A percentile compares a stretch with the other conserved stretches of the same genome.
phyloP scores from a whole-genome alignment of 2,888 invertebrate species.

The Nasonia oneida region DNA sequence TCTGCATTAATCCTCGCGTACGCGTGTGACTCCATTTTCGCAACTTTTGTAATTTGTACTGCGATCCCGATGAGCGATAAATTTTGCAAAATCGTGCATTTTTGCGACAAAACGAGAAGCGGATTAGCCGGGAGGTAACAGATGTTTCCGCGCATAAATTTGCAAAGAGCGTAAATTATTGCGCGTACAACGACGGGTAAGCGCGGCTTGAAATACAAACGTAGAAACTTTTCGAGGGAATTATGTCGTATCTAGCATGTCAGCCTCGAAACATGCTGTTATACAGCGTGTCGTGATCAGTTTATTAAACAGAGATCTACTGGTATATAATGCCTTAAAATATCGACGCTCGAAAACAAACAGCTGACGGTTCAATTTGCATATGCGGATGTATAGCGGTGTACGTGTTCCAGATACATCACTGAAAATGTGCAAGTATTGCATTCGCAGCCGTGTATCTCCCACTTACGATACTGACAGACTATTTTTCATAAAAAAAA shows the following conservation, averaged over 20 bases:
- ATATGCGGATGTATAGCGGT: background rate
- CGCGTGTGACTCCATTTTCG: background rate
- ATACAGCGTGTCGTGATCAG: background rate
- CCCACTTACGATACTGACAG: background rate
- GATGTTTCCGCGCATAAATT: background rate
- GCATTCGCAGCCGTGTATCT: background rate
- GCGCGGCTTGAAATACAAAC: background rate
- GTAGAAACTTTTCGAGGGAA: background rate
- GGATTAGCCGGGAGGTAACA: background rate
- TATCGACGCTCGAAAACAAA: slow-evolving; percentile 15
- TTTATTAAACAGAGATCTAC: slow-evolving; percentile 6
- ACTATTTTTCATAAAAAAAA: too few relatives aligned
- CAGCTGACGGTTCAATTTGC: slow-evolving; percentile 21
- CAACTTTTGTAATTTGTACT: background rate
- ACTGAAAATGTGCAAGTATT: background rate
- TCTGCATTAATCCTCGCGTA: background rate
- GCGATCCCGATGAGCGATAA: background rate
- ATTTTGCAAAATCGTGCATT: background rate
- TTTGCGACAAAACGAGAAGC: background rate
- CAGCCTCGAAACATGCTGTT: slow-evolving; percentile 7
- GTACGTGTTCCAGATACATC: background rate
- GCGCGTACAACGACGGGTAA: background rate
- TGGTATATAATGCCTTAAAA: background rate
- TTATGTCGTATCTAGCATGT: slow-evolving; percentile 9
- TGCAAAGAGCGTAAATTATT: background rate